Conservation (phyloP, 2,113 vertebrate species). For the Ammodytes dubius region DNA sequence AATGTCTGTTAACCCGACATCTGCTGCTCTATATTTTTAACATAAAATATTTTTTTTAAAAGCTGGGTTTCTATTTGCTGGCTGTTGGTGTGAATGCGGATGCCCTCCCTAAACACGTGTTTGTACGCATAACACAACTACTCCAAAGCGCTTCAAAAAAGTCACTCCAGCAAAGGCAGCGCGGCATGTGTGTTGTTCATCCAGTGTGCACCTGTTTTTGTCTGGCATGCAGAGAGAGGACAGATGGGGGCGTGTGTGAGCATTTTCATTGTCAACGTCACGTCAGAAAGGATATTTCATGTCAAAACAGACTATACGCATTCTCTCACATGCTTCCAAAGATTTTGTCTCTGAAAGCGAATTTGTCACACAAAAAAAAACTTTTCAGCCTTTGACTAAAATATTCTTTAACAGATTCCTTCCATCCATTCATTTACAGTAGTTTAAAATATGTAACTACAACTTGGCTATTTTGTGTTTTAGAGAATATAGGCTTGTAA, state of each 20-base stretch:
- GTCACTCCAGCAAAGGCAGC: conserved; percentile 3
- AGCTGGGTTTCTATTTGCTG: conserved; percentile 30
- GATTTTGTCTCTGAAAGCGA: neutral
- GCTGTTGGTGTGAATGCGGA: conserved; percentile 42
- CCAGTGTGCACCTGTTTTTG: conserved; percentile 36
- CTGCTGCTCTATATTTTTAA: conserved; percentile 43
- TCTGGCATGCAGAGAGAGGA: conserved; percentile 37
- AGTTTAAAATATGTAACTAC: neutral
- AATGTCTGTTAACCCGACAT: conserved; percentile 61
- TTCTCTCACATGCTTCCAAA: conserved; percentile 18
- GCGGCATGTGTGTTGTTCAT: conserved; percentile 16
- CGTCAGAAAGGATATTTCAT: conserved; percentile 1
- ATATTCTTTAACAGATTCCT: conserved; percentile 35
- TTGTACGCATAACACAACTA: conserved; percentile 31
- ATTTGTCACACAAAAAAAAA: neutral
- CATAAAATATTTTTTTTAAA: neutral
- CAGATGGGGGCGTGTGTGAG: neutral
- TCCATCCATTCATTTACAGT: conserved; percentile 53
- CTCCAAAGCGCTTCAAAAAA: conserved; percentile 13
- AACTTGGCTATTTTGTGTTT: conserved; percentile 1
- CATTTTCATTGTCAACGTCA: conserved; percentile 32
- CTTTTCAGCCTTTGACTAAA: conserved; percentile 16
- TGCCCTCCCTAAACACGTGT: conserved; percentile 11
- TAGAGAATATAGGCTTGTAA: conserved; percentile 6
- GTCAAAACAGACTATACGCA: neutral